Evolutionary conservation across 2,797 vertebrate species (phyloP).

Genomic region (Eulemur albifrons): DNA sequence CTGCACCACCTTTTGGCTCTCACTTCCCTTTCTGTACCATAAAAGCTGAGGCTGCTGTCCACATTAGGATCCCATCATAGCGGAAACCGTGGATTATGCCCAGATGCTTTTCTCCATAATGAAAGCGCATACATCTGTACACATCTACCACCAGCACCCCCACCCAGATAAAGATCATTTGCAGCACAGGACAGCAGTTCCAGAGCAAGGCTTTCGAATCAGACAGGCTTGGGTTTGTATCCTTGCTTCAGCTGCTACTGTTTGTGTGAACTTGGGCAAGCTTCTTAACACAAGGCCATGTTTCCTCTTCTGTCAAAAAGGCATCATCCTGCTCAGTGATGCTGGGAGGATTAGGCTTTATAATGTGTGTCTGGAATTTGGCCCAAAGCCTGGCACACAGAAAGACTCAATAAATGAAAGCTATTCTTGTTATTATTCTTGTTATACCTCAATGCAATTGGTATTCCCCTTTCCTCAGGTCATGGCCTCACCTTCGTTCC

Average conservation of each 20-base stretch:
- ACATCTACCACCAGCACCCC: background rate
- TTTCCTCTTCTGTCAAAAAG: background rate
- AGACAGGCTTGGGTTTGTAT: background rate
- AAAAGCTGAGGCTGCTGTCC: background rate
- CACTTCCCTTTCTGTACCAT: background rate
- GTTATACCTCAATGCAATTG: background rate
- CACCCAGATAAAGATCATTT: background rate
- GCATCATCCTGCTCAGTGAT: background rate
- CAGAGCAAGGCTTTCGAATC: background rate
- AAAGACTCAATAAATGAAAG: background rate
- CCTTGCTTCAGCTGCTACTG: background rate
- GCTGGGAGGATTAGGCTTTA: background rate
- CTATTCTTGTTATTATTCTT: background rate
- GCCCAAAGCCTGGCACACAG: background rate
- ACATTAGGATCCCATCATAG: background rate
- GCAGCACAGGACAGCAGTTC: background rate
- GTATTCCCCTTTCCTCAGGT: background rate
- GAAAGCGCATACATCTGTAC: background rate
- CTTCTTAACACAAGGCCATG: background rate
- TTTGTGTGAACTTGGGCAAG: background rate
- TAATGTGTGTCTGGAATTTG: background rate
- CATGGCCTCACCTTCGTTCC: background rate
- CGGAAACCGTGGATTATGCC: background rate
- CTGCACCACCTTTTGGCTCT: background rate
- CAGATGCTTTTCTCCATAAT: background rate